Evolutionary conservation across 1,140 invertebrate genomes (phyloP).

Genomic region (Drosophila repleta): DNA sequence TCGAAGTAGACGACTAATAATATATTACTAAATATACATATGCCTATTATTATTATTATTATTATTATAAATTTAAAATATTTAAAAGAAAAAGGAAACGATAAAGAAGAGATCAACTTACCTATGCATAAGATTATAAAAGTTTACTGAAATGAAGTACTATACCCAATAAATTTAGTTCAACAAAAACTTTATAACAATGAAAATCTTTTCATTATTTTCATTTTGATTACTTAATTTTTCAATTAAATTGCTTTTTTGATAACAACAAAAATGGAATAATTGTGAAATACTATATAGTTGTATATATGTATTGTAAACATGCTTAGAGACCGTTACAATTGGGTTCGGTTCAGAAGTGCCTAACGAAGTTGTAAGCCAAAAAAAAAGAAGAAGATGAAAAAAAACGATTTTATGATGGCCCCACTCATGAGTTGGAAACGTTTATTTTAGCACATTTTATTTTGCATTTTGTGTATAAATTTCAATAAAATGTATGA

Average conservation of each 20-base stretch:
- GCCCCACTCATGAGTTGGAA: constrained; percentile 70
- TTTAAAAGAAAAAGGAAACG: neutral
- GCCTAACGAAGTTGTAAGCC: constrained; percentile 75
- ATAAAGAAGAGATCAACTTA: constrained; percentile 32
- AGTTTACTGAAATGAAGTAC: constrained; percentile 79
- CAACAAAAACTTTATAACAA: constrained; percentile 83
- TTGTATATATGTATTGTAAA: constrained; percentile 50
- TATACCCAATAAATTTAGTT: constrained; percentile 84
- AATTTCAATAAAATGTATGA: constrained; percentile 27
- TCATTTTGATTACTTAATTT: constrained; percentile 70
- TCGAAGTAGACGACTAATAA: constrained; percentile 48
- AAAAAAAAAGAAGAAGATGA: constrained; percentile 34
- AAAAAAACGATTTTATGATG: constrained; percentile 78
- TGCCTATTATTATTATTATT: constrained; percentile 58
- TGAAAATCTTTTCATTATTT: constrained; percentile 80
- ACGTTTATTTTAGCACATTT: constrained; percentile 58
- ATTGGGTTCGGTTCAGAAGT: constrained; percentile 76
- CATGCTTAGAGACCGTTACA: constrained; percentile 64
- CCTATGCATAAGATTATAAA: constrained; percentile 77
- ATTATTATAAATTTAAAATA: constrained; percentile 64
- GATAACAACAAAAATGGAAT: constrained; percentile 19
- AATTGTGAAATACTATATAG: constrained; percentile 14
- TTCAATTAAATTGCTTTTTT: constrained; percentile 77
- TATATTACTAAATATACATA: constrained; percentile 50
- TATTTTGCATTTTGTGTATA: constrained; percentile 65